Conservation (phyloP, 2,888 invertebrate species). For the Byasa hedistus region DNA sequence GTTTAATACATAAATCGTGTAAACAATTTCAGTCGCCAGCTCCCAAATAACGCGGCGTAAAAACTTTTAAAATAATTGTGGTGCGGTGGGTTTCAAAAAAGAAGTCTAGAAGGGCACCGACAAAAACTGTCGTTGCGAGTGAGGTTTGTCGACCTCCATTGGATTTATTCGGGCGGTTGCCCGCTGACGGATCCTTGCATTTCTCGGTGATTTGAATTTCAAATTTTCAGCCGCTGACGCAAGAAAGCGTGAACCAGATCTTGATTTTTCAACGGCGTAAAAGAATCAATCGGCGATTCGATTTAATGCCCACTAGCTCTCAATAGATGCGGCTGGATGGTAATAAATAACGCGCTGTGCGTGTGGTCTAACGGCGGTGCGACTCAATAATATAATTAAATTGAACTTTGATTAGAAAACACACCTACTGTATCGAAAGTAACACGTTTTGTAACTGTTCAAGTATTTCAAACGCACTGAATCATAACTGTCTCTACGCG, state of each 20-base stretch:
- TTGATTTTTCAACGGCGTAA: conserved; percentile 35
- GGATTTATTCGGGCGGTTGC: conserved; percentile 61
- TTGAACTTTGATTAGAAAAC: conserved; percentile 35
- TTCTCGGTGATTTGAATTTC: conserved; percentile 73
- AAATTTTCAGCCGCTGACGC: conserved; percentile 73
- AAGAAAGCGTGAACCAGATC: conserved; percentile 57
- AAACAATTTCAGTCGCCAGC: conserved; percentile 53
- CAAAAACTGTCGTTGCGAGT: conserved; percentile 71
- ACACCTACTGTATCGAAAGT: conserved; percentile 32
- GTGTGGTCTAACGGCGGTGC: conserved; percentile 31
- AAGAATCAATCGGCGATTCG: conserved; percentile 22
- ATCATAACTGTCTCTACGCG: conserved; percentile 21
- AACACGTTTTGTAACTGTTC: conserved; percentile 28
- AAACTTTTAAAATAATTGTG: conserved; percentile 75
- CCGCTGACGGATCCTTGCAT: conserved; percentile 56
- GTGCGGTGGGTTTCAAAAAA: conserved; percentile 56
- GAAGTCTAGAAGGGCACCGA: conserved; percentile 63
- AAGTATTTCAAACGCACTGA: conserved; percentile 22
- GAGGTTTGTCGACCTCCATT: conserved; percentile 59
- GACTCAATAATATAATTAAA: conserved; percentile 30
- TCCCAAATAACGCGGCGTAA: conserved; percentile 55
- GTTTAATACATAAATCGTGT: conserved; percentile 64
- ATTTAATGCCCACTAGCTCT: conserved; percentile 20
- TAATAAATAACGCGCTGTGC: conserved; percentile 29
- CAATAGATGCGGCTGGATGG: conserved; percentile 21